phyloP scores from a whole-genome alignment of 2,113 vertebrate genomes.

The Myotis yumanensis region DNA sequence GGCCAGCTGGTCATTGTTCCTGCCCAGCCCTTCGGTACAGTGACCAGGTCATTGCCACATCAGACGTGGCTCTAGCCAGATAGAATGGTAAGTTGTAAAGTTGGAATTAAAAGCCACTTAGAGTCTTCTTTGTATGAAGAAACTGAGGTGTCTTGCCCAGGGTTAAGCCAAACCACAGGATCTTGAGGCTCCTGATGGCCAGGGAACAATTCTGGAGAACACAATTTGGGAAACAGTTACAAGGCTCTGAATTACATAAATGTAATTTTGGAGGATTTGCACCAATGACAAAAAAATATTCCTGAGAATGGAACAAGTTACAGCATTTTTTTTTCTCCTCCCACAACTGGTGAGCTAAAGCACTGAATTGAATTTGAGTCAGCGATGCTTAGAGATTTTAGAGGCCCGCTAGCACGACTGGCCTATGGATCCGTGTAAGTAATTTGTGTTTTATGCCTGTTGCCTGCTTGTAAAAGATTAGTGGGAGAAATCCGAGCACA shows the following conservation, averaged over 20 bases:
- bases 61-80: not conserved
- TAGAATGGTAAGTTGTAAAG: not conserved
- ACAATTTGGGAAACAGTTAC: not conserved
- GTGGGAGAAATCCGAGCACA: slow-evolving; percentile 49
- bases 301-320: not conserved
- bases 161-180: not conserved
- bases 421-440: not conserved
- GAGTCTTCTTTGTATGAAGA: not conserved
- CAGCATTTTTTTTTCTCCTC: not conserved
- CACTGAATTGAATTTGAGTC: not conserved
- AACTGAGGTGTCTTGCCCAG: not conserved
- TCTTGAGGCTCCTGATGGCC: not conserved
- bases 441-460: slow-evolving; percentile 55
- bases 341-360: not conserved
- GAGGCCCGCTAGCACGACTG: not conserved
- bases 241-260: not conserved
- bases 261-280: not conserved
- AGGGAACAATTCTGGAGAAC: not conserved
- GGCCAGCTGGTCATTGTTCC: not conserved
- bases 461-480: slow-evolving; percentile 68
- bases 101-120: not conserved
- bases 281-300: not conserved
- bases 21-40: not conserved
- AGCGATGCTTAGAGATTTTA: not conserved
- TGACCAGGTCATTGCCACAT: not conserved